These are phyloP conservation scores for Cryptus viduatorius DNA, from an alignment of 2,888 invertebrate genomes.

Conservation along the genomic window DNA sequence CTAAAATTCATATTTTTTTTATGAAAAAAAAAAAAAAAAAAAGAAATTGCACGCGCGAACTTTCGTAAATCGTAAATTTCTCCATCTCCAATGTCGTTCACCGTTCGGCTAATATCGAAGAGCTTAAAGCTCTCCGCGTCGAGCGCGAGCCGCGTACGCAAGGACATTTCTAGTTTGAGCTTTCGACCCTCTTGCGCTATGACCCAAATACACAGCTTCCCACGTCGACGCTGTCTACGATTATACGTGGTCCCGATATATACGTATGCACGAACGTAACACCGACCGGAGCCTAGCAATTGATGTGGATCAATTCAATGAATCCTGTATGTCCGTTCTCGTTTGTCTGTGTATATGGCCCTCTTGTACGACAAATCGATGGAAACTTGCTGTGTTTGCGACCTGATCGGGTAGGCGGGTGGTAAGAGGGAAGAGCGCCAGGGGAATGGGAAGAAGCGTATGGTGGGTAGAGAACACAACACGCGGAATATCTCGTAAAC, in stretches of 20 bases:
- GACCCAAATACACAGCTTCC: constrained; percentile 58
- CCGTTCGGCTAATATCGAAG: constrained; percentile 60
- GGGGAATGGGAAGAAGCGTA: not conserved
- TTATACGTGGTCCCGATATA: not conserved
- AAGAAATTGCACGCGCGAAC: not conserved
- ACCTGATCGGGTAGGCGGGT: not conserved
- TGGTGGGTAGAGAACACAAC: constrained; percentile 4
- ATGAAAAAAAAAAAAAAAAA: not conserved
- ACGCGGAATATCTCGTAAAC: constrained; percentile 31
- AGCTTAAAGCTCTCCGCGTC: constrained; percentile 64
- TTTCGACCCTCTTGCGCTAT: constrained; percentile 51
- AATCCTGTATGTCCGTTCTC: constrained; percentile 29
- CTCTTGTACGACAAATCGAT: constrained; percentile 39
- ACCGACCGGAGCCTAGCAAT: constrained; percentile 34
- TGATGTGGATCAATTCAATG: constrained; percentile 50
- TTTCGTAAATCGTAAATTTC: constrained; percentile 31
- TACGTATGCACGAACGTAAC: constrained; percentile 7
- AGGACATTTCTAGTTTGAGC: constrained; percentile 51
- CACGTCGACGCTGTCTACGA: constrained; percentile 30
- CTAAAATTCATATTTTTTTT: not conserved
- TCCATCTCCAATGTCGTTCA: constrained; percentile 44
- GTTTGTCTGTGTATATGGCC: constrained; percentile 17
- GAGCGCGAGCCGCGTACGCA: constrained; percentile 57
- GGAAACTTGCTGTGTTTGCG: constrained; percentile 10
- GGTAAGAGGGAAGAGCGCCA: not conserved